Conservation (phyloP, 37 sponge, comb jelly and placozoan genomes). For the Spongilla lacustris region DNA sequence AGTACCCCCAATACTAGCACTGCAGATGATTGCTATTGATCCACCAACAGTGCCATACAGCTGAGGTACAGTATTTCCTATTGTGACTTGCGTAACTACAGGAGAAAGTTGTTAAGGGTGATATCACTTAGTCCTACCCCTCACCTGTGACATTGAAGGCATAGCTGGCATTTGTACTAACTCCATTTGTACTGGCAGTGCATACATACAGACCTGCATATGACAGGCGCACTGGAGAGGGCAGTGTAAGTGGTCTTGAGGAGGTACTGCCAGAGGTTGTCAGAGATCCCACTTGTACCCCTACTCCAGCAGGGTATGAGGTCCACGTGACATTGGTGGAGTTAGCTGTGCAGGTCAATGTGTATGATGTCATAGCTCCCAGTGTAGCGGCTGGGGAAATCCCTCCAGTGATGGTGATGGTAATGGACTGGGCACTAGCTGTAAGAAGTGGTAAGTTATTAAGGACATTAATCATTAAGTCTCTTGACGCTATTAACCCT, state of each 20-base stretch:
- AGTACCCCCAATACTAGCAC: background rate
- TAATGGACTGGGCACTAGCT: background rate
- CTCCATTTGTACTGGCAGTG: background rate
- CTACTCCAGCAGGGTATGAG: background rate
- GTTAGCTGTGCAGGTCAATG: background rate
- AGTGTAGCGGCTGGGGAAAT: background rate
- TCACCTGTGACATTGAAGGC: background rate
- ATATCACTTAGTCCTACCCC: background rate
- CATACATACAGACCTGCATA: background rate
- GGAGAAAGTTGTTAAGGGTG: background rate
- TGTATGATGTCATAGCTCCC: background rate
- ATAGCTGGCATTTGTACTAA: background rate
- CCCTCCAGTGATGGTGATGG: background rate
- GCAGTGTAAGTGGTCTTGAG: background rate
- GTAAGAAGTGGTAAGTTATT: background rate
- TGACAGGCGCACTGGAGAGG: background rate
- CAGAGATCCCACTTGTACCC: background rate
- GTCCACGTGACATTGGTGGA: background rate
- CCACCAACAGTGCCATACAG: background rate
- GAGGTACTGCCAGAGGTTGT: background rate
- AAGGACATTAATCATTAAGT: too few relatives aligned
- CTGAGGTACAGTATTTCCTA: background rate
- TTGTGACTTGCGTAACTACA: background rate
- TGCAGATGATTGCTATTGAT: background rate
- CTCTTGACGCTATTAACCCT: too few relatives aligned